Evolutionary conservation across 2,113 vertebrate genomes (phyloP).

Genomic region (Hiodon alosoides): DNA sequence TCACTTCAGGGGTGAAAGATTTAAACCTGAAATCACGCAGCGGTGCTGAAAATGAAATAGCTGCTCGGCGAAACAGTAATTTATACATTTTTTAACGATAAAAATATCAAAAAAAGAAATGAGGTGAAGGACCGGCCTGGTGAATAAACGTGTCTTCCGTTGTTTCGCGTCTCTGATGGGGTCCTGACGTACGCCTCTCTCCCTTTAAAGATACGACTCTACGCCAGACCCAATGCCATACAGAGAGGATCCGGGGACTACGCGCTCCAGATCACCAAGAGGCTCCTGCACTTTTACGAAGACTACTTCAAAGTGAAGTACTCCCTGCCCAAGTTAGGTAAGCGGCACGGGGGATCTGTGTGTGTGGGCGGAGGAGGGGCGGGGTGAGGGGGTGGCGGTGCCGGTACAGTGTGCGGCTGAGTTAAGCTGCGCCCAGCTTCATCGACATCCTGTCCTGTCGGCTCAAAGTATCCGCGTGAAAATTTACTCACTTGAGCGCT

Average conservation of each 20-base stretch:
- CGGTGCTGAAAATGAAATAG: no score
- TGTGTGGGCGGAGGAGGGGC: no score
- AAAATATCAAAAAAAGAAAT: neutral
- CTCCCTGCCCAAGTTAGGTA: slow-evolving; percentile 97
- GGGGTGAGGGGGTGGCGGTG: no score
- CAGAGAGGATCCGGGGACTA: slow-evolving; percentile 92
- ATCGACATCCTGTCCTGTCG: no score
- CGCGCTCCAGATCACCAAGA: slow-evolving; percentile 91
- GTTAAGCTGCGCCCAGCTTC: no score
- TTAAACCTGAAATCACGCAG: no score
- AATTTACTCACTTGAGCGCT: no score
- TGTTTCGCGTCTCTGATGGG: no score
- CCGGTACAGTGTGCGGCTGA: no score
- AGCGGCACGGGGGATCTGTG: slow-evolving; percentile 39
- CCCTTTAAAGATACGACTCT: slow-evolving; percentile 77
- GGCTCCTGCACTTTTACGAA: slow-evolving; percentile 94
- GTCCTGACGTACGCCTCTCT: neutral
- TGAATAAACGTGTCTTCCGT: neutral
- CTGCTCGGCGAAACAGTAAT: no score
- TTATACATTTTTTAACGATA: neutral
- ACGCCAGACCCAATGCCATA: slow-evolving; percentile 89
- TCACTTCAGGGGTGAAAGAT: no score
- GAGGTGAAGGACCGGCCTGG: neutral
- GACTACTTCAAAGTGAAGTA: slow-evolving; percentile 97
- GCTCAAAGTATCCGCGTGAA: no score